Conservation (phyloP, 2,888 invertebrate genomes). For the Agrochola lychnidis region DNA sequence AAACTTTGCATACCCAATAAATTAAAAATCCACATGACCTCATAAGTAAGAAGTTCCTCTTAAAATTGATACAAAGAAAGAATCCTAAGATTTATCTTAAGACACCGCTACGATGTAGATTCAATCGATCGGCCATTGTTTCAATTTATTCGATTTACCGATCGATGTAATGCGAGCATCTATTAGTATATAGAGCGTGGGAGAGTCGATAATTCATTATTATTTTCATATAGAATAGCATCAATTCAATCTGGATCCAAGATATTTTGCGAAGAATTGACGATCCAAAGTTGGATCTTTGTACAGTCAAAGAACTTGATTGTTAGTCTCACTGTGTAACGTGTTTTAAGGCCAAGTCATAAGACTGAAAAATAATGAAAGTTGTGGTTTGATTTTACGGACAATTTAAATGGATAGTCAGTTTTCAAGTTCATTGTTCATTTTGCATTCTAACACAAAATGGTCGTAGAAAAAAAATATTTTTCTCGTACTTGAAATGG, state of each 20-base stretch:
- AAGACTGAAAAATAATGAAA: neutral
- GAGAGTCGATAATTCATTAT: constrained; percentile 42
- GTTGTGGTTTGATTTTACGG: too few relatives aligned
- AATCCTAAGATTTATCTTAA: constrained; percentile 64
- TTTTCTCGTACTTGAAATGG: neutral
- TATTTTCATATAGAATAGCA: constrained; percentile 11
- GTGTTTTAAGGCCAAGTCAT: too few relatives aligned
- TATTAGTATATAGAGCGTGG: constrained; percentile 50
- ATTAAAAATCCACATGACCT: neutral
- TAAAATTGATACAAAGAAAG: constrained; percentile 64
- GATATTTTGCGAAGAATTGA: constrained; percentile 4
- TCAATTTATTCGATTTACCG: constrained; percentile 71
- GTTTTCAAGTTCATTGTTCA: neutral
- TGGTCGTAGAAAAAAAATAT: neutral
- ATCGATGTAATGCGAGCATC: constrained; percentile 55
- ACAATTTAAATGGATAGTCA: neutral
- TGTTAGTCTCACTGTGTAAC: too few relatives aligned
- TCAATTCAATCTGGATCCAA: neutral
- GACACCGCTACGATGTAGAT: constrained; percentile 66
- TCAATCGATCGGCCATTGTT: constrained; percentile 73
- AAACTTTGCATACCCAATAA: neutral
- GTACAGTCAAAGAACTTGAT: neutral
- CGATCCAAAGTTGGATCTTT: neutral
- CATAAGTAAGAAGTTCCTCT: constrained; percentile 46
- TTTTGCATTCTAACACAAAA: neutral